Conservation (phyloP, 2,797 vertebrate species). For the Apogon talboti region DNA sequence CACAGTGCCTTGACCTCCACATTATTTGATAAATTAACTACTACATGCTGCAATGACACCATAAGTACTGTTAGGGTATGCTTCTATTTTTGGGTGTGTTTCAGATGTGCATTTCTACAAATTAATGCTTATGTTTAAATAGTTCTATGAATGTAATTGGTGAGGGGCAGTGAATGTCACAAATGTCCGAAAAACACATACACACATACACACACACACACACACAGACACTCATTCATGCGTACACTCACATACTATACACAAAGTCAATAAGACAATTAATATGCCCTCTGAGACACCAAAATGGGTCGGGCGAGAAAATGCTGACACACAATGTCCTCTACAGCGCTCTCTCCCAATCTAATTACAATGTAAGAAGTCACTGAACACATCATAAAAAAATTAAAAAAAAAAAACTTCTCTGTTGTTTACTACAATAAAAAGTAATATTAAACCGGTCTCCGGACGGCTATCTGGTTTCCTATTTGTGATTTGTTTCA, state of each 20-base stretch:
- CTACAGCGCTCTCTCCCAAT: slow-evolving; percentile 41
- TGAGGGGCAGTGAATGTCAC: slow-evolving; percentile 60
- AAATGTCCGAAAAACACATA: slow-evolving; percentile 28
- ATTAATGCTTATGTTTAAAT: slow-evolving; percentile 17
- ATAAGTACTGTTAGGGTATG: neutral
- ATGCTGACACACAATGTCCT: slow-evolving; percentile 66
- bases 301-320: slow-evolving; percentile 52
- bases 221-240: neutral
- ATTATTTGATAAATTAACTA: slow-evolving; percentile 5
- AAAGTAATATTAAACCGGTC: slow-evolving; percentile 25
- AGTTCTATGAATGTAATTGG: slow-evolving; percentile 7
- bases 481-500: slow-evolving; percentile 33
- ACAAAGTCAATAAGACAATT: slow-evolving; percentile 84
- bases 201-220: slow-evolving; percentile 56
- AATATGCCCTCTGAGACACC: slow-evolving; percentile 79
- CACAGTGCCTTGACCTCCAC: slow-evolving; percentile 15
- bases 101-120: neutral
- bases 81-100: neutral
- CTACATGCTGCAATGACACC: neutral
- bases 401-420: slow-evolving; percentile 34
- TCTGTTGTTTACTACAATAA: slow-evolving; percentile 47
- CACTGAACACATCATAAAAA: slow-evolving; percentile 38
- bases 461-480: slow-evolving; percentile 28
- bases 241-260: slow-evolving; percentile 13
- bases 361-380: slow-evolving; percentile 65